phyloP scores from a whole-genome alignment of 2,888 invertebrate species.

The Drosophila subquinaria region DNA sequence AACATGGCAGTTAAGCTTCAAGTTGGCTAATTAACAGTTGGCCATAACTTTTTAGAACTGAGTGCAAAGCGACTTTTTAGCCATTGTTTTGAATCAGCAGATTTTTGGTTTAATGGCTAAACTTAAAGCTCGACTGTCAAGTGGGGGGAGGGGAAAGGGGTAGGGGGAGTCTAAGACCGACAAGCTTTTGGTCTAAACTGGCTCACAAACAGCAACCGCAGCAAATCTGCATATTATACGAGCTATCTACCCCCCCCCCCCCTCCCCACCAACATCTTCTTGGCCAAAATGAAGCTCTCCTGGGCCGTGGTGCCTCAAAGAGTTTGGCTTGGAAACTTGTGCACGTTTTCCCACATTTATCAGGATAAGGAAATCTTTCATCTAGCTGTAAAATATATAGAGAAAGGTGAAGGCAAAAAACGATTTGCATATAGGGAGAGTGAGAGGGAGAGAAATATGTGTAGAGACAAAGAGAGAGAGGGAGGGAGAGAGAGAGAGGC shows the following conservation, averaged over 20 bases:
- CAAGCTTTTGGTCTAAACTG: conserved; percentile 53
- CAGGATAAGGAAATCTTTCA: conserved; percentile 59
- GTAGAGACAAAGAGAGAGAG: no score
- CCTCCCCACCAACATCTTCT: neutral
- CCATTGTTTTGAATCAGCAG: conserved; percentile 56
- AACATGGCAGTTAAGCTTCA: neutral
- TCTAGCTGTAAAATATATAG: conserved; percentile 33
- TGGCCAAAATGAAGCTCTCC: conserved; percentile 11
- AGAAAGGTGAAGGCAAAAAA: conserved; percentile 33
- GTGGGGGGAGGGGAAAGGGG: neutral
- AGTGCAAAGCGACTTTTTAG: conserved; percentile 24
- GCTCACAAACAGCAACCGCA: conserved; percentile 48
- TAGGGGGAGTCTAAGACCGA: neutral
- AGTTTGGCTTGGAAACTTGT: conserved; percentile 56
- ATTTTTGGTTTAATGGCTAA: conserved; percentile 35
- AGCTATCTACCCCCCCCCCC: conserved; percentile 2
- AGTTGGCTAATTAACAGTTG: conserved; percentile 37
- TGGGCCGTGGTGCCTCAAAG: conserved; percentile 12
- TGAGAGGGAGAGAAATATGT: neutral
- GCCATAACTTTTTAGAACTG: conserved; percentile 40
- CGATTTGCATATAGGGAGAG: conserved; percentile 60
- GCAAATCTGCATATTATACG: conserved; percentile 68
- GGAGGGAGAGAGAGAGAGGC: neutral
- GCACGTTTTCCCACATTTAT: conserved; percentile 78
- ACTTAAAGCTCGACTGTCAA: conserved; percentile 33